Conservation (phyloP, 2,113 vertebrate species). For the Chaetura pelagica region DNA sequence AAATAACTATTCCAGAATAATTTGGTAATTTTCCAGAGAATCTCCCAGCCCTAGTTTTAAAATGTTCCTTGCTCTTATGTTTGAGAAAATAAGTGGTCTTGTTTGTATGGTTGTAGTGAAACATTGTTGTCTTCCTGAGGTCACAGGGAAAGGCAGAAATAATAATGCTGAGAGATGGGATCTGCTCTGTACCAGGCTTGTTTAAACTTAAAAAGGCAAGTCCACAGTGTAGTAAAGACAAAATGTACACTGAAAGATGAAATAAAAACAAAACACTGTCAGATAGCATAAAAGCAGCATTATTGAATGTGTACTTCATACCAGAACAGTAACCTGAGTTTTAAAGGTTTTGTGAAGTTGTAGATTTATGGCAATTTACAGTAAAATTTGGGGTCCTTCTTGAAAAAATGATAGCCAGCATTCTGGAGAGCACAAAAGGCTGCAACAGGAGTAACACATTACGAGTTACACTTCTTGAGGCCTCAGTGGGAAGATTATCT, state of each 20-base stretch:
- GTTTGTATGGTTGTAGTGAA: neutral
- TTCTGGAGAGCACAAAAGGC: neutral
- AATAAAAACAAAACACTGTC: neutral
- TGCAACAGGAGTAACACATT: neutral
- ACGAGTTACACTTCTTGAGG: neutral
- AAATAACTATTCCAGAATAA: slow-evolving; percentile 34
- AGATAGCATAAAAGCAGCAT: neutral
- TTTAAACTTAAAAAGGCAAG: slow-evolving; percentile 18
- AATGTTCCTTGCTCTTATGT: neutral
- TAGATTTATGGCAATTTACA: neutral
- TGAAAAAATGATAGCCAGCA: neutral
- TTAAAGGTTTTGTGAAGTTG: neutral
- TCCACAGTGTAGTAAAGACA: neutral
- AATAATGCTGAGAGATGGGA: neutral
- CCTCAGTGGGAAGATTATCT: neutral
- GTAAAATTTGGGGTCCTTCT: neutral
- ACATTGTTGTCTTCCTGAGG: slow-evolving; percentile 2
- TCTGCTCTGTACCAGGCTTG: neutral
- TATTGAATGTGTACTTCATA: neutral
- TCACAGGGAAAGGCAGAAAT: slow-evolving; percentile 19
- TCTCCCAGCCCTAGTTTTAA: neutral
- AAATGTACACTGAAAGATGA: neutral
- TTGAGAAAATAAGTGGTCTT: slow-evolving; percentile 23
- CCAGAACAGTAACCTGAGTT: neutral
- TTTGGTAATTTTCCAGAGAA: slow-evolving; percentile 36